Base-by-base conservation (phyloP, 2,888 invertebrate species). In the Diaprepes abbreviatus region DNA sequence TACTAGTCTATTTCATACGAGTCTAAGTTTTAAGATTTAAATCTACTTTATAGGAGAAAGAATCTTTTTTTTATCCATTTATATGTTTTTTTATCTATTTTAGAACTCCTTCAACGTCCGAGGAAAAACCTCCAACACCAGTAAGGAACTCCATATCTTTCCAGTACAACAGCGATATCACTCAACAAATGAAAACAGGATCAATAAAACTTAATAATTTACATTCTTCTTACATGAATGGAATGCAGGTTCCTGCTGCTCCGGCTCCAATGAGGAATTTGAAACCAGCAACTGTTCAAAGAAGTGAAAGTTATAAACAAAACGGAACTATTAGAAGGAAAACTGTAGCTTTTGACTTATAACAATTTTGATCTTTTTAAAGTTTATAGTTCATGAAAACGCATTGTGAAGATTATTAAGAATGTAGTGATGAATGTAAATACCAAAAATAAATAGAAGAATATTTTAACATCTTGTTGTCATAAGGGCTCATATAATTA, bases 51-150 rank as follows among this genome's bases (percentile, higher is more conserved):
- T 24, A 52, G 14, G 3, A 19, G 4, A 17, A 19, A 16, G 19
- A 3, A 7, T 28, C 2, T 50, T 50, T 21, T 9, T 50, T 14
- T 12, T 14, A 33, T 7, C 33, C 21, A 40, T 38, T 10, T 40
- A 40, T 19, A 40, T 48, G 0, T 21, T 17, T n/a, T 48, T 21
- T 19, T 35, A 10, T 12, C 24, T 19, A 16, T 59, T 59, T 7
- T 12, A 68, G 68, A 28, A 45, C 58, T 14, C 6, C 16, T 14
- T 69, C 69, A n/a, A 40, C 21, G n/a, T 38, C 31, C 5, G 63
- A 66, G 12, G 50, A 63, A 4, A 65, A 58, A n/a, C 76, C 75
- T 0, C 67, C 62, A 12, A 76, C 77, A 4, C 77, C 76, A 3
- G 40, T 73, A 19, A 71, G 76, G 45, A 76, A 75, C 58, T 75